Evolutionary conservation across 2,113 vertebrate genomes (phyloP).

Genomic region (Callorhinus ursinus): DNA sequence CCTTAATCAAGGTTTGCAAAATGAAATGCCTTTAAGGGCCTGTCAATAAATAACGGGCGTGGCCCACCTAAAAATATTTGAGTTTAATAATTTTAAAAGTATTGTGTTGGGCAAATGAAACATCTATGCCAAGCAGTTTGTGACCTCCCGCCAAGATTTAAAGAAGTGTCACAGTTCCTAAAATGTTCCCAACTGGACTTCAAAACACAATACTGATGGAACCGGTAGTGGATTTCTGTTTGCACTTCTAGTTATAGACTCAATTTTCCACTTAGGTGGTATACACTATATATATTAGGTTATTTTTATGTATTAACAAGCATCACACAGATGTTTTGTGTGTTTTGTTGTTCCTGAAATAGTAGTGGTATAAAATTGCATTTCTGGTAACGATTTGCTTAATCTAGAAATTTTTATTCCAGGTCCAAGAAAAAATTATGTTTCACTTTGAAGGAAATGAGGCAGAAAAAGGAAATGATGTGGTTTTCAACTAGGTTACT

Average conservation of each 20-base stretch:
- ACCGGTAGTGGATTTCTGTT: background rate
- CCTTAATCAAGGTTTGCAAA: background rate
- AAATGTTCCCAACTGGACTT: constrained; percentile 1
- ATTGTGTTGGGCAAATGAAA: background rate
- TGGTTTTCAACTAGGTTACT: constrained; percentile 58
- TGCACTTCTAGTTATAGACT: constrained; percentile 4
- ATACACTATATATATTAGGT: background rate
- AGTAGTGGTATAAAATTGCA: constrained; percentile 71
- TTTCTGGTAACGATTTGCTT: constrained; percentile 80
- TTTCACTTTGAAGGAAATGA: constrained; percentile 75
- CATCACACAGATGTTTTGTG: constrained; percentile 57
- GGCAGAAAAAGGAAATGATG: constrained; percentile 63
- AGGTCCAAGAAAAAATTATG: constrained; percentile 55
- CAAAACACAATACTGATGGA: background rate
- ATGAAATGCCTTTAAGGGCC: background rate
- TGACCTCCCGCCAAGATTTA: background rate
- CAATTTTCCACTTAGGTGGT: constrained; percentile 55
- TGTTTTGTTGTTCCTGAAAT: constrained; percentile 63
- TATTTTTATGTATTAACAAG: constrained; percentile 70
- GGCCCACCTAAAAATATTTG: background rate
- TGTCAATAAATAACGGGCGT: background rate
- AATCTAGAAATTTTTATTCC: constrained; percentile 69
- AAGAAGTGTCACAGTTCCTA: constrained; percentile 5
- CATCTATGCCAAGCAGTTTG: background rate
- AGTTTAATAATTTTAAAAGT: constrained; percentile 7